Evolutionary conservation across 1,140 invertebrate genomes (phyloP).

Genomic region (Acromyrmex echinatior): DNA sequence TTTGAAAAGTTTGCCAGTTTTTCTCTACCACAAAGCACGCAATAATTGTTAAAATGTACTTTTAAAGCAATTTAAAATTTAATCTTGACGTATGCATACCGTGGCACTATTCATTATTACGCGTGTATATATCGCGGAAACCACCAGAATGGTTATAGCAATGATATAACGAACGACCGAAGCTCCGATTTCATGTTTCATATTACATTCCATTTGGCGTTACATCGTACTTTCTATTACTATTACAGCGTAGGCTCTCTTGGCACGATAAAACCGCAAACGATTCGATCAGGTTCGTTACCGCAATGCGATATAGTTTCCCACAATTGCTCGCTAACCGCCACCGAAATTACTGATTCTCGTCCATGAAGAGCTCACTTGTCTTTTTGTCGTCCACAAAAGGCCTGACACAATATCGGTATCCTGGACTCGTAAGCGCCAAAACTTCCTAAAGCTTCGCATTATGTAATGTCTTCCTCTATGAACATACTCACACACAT

Average conservation of each 20-base stretch:
- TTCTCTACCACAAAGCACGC: not conserved
- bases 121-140: not conserved
- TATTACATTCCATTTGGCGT: slow-evolving; percentile 53
- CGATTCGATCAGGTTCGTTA: slow-evolving; percentile 56
- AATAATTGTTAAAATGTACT: slow-evolving; percentile 37
- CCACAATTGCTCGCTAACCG: slow-evolving; percentile 61
- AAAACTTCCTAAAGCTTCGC: slow-evolving; percentile 46
- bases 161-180: slow-evolving; percentile 27
- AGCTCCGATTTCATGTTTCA: slow-evolving; percentile 48
- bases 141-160: slow-evolving; percentile 12
- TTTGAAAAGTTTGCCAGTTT: slow-evolving; percentile 23
- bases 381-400: slow-evolving; percentile 56
- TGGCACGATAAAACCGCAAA: slow-evolving; percentile 50
- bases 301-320: slow-evolving; percentile 58
- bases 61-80: slow-evolving; percentile 43
- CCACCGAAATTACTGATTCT: slow-evolving; percentile 55
- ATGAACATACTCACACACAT: slow-evolving; percentile 1
- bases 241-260: slow-evolving; percentile 46
- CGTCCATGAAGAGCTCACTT: slow-evolving; percentile 58
- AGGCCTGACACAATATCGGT: slow-evolving; percentile 58
- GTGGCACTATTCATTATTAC: slow-evolving; percentile 18
- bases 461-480: slow-evolving; percentile 43
- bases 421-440: slow-evolving; percentile 12
- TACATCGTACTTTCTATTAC: slow-evolving; percentile 60
- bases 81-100: slow-evolving; percentile 9